phyloP scores from a whole-genome alignment of 2,797 vertebrate genomes.

The Pangasius sanitwongsei region DNA sequence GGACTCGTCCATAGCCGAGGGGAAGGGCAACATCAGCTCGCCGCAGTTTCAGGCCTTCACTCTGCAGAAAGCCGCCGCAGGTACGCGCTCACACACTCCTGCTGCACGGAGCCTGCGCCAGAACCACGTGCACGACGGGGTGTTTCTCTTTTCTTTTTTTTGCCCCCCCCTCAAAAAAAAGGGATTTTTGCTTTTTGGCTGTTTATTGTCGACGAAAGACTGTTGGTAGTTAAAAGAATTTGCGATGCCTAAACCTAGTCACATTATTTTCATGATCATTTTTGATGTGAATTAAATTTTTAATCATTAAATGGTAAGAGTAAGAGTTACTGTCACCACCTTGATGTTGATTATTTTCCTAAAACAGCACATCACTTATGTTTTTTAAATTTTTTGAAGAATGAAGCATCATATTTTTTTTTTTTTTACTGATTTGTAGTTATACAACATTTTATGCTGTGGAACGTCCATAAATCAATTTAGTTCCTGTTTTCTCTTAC shows the following conservation, averaged over 20 bases:
- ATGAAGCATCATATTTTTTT: too few species aligned
- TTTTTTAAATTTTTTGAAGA: not conserved
- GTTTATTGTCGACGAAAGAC: not conserved
- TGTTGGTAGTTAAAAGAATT: not conserved
- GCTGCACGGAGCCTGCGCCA: too few species aligned
- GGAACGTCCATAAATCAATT: not conserved
- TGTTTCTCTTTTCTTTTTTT: too few species aligned
- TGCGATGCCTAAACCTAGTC: not conserved
- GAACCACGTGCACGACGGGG: not conserved
- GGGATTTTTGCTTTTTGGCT: not conserved
- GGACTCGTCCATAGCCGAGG: conserved; percentile 86
- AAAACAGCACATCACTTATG: not conserved
- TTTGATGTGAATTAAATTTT: not conserved
- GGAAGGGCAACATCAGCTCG: conserved; percentile 80
- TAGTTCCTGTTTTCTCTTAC: not conserved
- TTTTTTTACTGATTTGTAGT: not conserved
- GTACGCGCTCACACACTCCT: conserved; percentile 62
- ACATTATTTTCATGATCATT: not conserved
- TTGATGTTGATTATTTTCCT: not conserved
- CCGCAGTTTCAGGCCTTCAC: conserved; percentile 90
- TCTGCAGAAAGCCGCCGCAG: conserved; percentile 91
- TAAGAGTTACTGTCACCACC: too few species aligned
- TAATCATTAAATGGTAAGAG: not conserved
- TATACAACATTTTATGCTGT: not conserved
- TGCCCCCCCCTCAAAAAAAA: too few species aligned